A percentile compares a stretch with the other conserved stretches of the same genome.
Evolutionary conservation across 2,113 vertebrate species (phyloP).

Genomic region (Chauna torquata): DNA sequence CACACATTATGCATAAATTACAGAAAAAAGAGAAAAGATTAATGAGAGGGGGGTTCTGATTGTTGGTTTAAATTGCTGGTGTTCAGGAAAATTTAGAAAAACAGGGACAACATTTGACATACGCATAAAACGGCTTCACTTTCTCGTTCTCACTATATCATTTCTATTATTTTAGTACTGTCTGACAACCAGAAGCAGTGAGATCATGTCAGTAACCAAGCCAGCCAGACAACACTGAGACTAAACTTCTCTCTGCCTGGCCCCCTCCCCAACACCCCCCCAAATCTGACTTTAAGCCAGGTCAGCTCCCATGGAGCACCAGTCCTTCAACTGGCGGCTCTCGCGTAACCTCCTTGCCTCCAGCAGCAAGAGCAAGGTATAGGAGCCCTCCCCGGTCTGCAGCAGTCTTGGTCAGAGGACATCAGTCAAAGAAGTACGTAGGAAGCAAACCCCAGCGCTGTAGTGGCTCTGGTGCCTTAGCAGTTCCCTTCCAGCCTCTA

Average conservation of each 20-base stretch:
- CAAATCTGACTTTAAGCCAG: neutral
- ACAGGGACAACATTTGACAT: neutral
- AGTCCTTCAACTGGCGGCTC: neutral
- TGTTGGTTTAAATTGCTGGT: neutral
- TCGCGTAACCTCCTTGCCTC: neutral
- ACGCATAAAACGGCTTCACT: neutral
- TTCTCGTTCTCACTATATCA: neutral
- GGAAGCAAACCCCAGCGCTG: neutral
- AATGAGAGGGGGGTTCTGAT: neutral
- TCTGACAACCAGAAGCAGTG: constrained; percentile 55
- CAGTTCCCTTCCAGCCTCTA: neutral
- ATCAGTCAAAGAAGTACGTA: neutral
- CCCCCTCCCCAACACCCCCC: neutral
- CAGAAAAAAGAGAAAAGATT: neutral
- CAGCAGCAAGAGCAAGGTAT: neutral
- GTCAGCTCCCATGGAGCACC: neutral
- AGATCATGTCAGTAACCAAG: constrained; percentile 49
- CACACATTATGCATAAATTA: constrained; percentile 15
- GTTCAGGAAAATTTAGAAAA: neutral
- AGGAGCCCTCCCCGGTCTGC: neutral
- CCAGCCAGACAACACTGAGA: constrained; percentile 51
- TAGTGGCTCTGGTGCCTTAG: neutral
- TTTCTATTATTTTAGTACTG: neutral
- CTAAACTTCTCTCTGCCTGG: neutral
- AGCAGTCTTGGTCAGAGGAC: neutral